Evolutionary conservation across 1,140 invertebrate species (phyloP), one percentile per base, ranked within the genome.

Genomic region (Trichomalopsis sarcophagae): DNA sequence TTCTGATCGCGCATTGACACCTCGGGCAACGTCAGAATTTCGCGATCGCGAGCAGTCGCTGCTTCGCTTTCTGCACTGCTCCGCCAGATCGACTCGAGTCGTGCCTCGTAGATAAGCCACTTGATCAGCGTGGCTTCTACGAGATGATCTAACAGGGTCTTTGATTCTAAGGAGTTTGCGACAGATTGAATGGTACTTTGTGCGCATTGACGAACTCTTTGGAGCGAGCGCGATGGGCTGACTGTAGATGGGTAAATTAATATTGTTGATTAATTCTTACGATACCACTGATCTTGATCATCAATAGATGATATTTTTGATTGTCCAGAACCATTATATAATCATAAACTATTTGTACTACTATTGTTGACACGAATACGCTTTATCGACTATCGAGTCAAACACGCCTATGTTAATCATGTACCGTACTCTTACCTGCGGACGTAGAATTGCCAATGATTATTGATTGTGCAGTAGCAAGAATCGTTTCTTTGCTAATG

Each of bases 41-140:
- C 88, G 23, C 87, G 86, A 14, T 90, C 89, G 14, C 87, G 88
- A 36, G 89, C 86, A 11, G 78, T 80, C 36, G 89, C 80, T 11
- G 87, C 33, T 73, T 90, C 85, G 62, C 85, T 84, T 66, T 89
- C 86, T 23, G 79, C 86, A 62, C 81, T 86, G 17, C 82, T 82
- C 47, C 86, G 81, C 27, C 79, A 84, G 9, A 91, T 76, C 6
- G 85, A 86, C 23, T 91, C 87, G 10, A 87, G 86, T 87, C 90
- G 90, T 10, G 88, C 87, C 13, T 88, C 89, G 85, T 91, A 88
- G 73, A 92, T 89, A 86, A 91, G 82, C 84, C 89, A 91, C 87
- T 92, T 92, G 79, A 92, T 88, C 66, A 92, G 40, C 23, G 11
- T 21, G 9, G 80, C 84, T 17, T 86, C 80, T 2, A 69, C 69